phyloP scores from a whole-genome alignment of 2,113 vertebrate genomes.

The Talpa occidentalis region DNA sequence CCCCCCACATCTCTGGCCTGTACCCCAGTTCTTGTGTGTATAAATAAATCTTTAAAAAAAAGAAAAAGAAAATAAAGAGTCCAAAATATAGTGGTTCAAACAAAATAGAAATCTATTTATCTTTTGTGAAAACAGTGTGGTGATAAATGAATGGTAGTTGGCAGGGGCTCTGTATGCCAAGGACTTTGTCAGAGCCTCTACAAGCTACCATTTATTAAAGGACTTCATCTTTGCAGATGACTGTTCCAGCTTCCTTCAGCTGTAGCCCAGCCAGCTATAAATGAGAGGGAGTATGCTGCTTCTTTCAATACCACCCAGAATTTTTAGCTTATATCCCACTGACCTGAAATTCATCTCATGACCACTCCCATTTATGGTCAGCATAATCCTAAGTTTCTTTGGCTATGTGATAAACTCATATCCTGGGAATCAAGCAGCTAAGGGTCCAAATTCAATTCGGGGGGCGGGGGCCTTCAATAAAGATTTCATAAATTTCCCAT shows the following conservation, averaged over 20 bases:
- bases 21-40: no score
- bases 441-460: background rate
- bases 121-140: background rate
- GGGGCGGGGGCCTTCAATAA: background rate
- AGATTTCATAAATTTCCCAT: conserved; percentile 4
- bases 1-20: no score
- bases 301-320: background rate
- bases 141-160: background rate
- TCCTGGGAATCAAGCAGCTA: conserved; percentile 4
- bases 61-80: no score
- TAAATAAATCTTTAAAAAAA: no score
- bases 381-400: background rate
- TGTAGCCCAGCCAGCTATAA: background rate
- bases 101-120: conserved; percentile 1
- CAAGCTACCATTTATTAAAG: no score
- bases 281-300: background rate
- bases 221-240: background rate
- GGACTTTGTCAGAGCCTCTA: no score
- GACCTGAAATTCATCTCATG: background rate
- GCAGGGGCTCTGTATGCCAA: background rate
- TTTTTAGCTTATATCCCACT: background rate
- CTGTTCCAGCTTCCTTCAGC: background rate
- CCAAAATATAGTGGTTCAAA: conserved; percentile 13
- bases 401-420: background rate
- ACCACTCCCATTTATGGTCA: background rate